Conservation (phyloP, 64 coral and sea anemone species). For the Trachythela sp. region DNA sequence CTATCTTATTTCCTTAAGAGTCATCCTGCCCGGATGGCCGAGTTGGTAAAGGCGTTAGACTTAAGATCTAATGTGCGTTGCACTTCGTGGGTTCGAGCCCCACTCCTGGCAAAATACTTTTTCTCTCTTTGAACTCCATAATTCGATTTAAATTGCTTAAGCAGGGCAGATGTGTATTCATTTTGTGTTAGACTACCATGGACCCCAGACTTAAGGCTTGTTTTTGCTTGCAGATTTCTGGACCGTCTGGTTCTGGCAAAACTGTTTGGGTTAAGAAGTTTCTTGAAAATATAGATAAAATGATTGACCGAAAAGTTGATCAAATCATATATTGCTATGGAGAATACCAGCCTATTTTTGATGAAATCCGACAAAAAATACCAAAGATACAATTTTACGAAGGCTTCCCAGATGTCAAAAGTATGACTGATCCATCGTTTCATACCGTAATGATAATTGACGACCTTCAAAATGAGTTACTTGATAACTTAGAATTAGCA, state of each 20-base stretch:
- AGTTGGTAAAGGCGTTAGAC: too few relatives aligned
- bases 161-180: background rate
- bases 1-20: too few relatives aligned
- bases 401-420: background rate
- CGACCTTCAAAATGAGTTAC: background rate
- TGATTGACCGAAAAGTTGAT: background rate
- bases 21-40: too few relatives aligned
- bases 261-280: background rate
- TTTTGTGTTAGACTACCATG: background rate
- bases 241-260: background rate
- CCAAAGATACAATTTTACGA: background rate
- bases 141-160: too few relatives aligned
- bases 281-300: background rate
- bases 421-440: background rate
- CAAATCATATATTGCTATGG: background rate
- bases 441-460: background rate
- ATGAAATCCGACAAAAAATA: background rate
- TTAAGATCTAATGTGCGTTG: too few relatives aligned
- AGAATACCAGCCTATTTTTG: background rate
- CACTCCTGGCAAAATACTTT: too few relatives aligned
- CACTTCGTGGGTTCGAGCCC: too few relatives aligned
- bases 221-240: background rate
- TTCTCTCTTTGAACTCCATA: too few relatives aligned
- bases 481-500: constrained; percentile 8
- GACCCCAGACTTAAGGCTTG: constrained; percentile 13